Percentiles rank a stretch among this genome's conserved stretches.
These are phyloP conservation scores for Cotesia chilonis DNA, from an alignment of 1,140 invertebrate species.

Conservation along the genomic window DNA sequence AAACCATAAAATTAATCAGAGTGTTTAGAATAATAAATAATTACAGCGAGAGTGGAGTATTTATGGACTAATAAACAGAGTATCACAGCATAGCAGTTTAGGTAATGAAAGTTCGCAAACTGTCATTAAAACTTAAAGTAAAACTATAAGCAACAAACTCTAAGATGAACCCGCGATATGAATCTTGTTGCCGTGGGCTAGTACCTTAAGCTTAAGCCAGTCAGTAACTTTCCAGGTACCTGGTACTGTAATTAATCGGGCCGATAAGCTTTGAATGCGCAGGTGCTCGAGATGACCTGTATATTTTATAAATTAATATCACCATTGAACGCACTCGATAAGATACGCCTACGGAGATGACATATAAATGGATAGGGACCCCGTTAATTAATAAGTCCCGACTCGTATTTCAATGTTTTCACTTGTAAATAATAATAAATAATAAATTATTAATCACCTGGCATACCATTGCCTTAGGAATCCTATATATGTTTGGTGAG, in stretches of 20 bases:
- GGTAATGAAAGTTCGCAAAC: slow-evolving; percentile 42
- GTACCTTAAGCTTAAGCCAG: not conserved
- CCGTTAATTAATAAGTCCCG: too few relatives aligned
- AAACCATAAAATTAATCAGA: too few relatives aligned
- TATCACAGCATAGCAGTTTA: too few relatives aligned
- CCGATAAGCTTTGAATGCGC: slow-evolving; percentile 13
- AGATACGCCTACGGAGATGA: slow-evolving; percentile 1
- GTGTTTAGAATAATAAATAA: too few relatives aligned
- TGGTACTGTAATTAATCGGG: slow-evolving; percentile 14
- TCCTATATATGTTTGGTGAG: slow-evolving; percentile 13
- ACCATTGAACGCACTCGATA: not conserved
- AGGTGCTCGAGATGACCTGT: slow-evolving; percentile 16
- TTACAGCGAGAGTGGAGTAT: too few relatives aligned
- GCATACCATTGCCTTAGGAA: slow-evolving; percentile 10
- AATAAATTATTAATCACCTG: not conserved
- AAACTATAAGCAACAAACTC: slow-evolving; percentile 36
- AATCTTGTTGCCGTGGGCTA: slow-evolving; percentile 31
- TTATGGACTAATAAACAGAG: too few relatives aligned
- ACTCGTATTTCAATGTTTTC: too few relatives aligned
- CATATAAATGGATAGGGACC: not conserved
- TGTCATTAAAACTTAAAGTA: slow-evolving; percentile 51
- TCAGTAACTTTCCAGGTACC: slow-evolving; percentile 1
- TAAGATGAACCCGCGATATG: slow-evolving; percentile 30
- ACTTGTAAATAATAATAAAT: not conserved
- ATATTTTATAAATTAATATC: slow-evolving; percentile 7